These are phyloP conservation scores for Crambe crambe DNA, from an alignment of 37 sponge, comb jelly and placozoan species.

Conservation along the genomic window DNA sequence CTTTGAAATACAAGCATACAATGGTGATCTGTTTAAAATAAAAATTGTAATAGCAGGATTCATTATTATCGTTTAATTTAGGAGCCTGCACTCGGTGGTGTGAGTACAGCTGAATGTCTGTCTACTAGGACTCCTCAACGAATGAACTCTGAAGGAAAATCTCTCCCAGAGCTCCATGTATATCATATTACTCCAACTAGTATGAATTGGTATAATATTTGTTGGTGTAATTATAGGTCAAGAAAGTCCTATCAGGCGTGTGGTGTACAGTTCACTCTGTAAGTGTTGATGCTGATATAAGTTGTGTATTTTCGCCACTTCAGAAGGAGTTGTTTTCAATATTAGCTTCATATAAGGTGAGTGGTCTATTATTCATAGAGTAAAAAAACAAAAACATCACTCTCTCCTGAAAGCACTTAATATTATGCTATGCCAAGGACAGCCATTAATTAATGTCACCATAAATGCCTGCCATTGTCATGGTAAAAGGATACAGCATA, in stretches of 20 bases:
- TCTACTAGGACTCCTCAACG: background rate
- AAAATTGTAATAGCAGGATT: background rate
- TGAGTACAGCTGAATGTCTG: background rate
- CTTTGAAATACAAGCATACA: constrained; percentile 8
- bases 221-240: constrained; percentile 14
- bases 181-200: background rate
- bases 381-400: background rate
- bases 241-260: constrained; percentile 7
- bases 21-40: background rate
- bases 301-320: constrained; percentile 14
- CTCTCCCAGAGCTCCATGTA: constrained; percentile 33
- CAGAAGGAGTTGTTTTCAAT: constrained; percentile 45
- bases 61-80: background rate
- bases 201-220: background rate
- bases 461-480: too few species aligned
- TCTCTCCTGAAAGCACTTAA: too few species aligned
- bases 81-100: constrained; percentile 8
- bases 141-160: background rate
- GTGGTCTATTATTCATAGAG: background rate
- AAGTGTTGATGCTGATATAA: background rate
- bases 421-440: too few species aligned
- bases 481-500: background rate
- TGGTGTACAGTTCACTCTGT: constrained; percentile 20
- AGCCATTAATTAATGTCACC: too few species aligned
- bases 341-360: constrained; percentile 56